Evolutionary conservation across 2,113 vertebrate genomes (phyloP).

Genomic region (Bos indicus): DNA sequence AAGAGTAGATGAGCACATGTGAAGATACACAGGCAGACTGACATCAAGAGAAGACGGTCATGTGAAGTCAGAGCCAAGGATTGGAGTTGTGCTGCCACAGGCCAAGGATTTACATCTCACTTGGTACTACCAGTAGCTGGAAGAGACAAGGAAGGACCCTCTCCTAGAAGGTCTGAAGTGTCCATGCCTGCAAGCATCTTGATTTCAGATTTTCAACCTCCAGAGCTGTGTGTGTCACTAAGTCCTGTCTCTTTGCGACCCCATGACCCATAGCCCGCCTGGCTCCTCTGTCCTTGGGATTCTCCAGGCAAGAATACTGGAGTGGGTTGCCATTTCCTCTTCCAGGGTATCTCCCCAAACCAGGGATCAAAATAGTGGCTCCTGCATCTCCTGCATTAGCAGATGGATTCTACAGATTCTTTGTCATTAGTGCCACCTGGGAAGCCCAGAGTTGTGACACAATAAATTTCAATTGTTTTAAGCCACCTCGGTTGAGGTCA

Average conservation of each 20-base stretch:
- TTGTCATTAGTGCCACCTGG: not conserved
- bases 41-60: not conserved
- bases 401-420: not conserved
- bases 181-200: not conserved
- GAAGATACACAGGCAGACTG: not conserved
- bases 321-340: not conserved
- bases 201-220: not conserved
- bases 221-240: not conserved
- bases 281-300: not conserved
- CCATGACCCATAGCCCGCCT: not conserved
- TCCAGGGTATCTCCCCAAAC: not conserved
- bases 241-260: not conserved
- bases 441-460: not conserved
- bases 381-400: fast-evolving
- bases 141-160: not conserved
- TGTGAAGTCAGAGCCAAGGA: no score
- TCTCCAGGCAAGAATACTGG: not conserved
- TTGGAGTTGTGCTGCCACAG: fast-evolving
- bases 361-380: not conserved
- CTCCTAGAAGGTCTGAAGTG: no score
- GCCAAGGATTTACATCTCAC: not conserved
- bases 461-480: not conserved
- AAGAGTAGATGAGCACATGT: no score
- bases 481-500: not conserved
- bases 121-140: not conserved